Base-by-base conservation (phyloP, 2,888 invertebrate species). In the Leptopilina myrica region DNA sequence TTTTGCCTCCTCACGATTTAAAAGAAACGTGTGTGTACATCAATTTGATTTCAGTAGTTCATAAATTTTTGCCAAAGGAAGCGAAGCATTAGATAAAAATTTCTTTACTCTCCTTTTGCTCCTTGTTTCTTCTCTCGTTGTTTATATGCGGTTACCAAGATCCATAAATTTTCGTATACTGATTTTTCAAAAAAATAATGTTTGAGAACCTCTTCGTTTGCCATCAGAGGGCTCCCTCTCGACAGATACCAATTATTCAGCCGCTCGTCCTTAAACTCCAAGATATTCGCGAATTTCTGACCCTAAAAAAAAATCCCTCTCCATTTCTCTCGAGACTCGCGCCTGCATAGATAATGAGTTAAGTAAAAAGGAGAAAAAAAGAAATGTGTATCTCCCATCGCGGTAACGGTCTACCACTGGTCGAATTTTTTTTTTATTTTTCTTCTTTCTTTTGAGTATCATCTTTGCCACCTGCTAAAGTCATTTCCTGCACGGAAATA, bases 271-370 rank as follows among this genome's bases (percentile, higher is more conserved):
- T 76, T 80, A 83, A 83, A 85, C 81, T 83, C 79, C 78, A 79
- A 78, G 80, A 83, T 84, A 84, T 76, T 81, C 76, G 80, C 76
- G 82, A 80, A 82, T 11, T 85, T 79, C 80, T 78, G 78, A 84
- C 80, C 79, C 80, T 69, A 75, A 33, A 49, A 49, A 49, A 49
- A 49, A 49, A 49, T 62, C 64, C 76, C 77, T 81, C 67, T 78
- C 79, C 14, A 49, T 78, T n/a, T 56, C 62, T 77, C 59, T 75
- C 77, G 64, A 14, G 62, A 56, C 79, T 81, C 80, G 81, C 78
- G 82, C 84, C 82, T 85, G 87, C 87, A 87, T 86, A 86, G 84
- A 84, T 85, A 85, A 86, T 82, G 80, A 86, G 83, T 79, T 65
- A 49, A 56, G 73, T n/a, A 56, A 73, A 73, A 73, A 81, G 81